Percentiles rank a stretch among this genome's conserved stretches.
Conservation (phyloP, 2,113 vertebrate species). For the Marmota monax region DNA sequence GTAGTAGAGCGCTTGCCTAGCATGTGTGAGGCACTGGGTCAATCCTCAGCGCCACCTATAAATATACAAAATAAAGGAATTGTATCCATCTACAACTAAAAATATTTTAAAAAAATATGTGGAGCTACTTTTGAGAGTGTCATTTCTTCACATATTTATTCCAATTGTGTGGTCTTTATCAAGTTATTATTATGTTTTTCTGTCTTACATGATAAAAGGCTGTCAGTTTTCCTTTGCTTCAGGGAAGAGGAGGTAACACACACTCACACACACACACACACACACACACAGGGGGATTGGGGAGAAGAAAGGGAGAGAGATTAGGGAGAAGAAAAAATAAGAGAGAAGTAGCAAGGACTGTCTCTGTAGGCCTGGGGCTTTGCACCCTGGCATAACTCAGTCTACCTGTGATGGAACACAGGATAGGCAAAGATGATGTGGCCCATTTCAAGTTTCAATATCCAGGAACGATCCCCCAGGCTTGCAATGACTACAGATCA, state of each 20-base stretch:
- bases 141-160: background rate
- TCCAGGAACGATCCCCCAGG: rapidly evolving
- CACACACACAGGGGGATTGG: too few relatives aligned
- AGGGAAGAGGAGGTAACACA: background rate
- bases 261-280: too few relatives aligned
- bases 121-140: background rate
- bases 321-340: background rate
- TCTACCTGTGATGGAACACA: background rate
- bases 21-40: too few relatives aligned
- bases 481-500: background rate
- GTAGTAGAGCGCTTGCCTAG: too few relatives aligned
- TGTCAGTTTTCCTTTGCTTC: background rate
- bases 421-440: too few relatives aligned
- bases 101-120: background rate
- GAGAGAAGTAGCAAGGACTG: background rate
- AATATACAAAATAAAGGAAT: too few relatives aligned
- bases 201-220: background rate
- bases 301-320: background rate
- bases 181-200: background rate
- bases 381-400: background rate
- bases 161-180: background rate
- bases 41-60: too few relatives aligned
- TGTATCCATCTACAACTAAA: too few relatives aligned
- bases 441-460: background rate
- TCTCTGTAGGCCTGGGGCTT: background rate